Conservation (phyloP, 2,888 invertebrate species). For the Campoplex capitator region DNA sequence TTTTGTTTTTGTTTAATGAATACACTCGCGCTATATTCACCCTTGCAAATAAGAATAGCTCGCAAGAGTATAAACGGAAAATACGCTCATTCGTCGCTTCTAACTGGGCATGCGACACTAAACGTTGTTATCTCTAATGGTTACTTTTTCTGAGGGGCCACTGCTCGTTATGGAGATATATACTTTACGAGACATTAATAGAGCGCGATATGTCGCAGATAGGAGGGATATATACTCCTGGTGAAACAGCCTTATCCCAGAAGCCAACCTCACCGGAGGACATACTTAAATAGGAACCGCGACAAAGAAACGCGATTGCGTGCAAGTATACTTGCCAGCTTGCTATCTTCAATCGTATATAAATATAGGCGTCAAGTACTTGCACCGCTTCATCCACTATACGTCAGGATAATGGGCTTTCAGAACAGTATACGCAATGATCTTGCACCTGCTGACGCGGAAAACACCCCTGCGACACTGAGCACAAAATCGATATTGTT, state of each 20-base stretch:
- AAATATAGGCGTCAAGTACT: conserved; percentile 27
- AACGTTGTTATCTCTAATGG: conserved; percentile 35
- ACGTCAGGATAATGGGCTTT: conserved; percentile 69
- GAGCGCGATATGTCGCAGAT: conserved; percentile 51
- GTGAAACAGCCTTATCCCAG: conserved; percentile 29
- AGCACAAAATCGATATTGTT: conserved; percentile 19
- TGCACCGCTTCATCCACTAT: conserved; percentile 50
- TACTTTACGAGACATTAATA: conserved; percentile 68
- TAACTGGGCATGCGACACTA: conserved; percentile 52
- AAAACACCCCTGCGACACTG: conserved; percentile 15
- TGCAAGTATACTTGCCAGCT: conserved; percentile 46
- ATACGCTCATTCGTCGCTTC: conserved; percentile 38
- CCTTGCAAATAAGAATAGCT: neutral
- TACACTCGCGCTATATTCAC: neutral
- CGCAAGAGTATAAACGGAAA: conserved; percentile 9
- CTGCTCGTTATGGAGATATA: conserved; percentile 68
- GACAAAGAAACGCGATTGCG: conserved; percentile 65
- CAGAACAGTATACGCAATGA: conserved; percentile 61
- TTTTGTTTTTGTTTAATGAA: neutral
- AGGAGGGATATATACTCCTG: conserved; percentile 12
- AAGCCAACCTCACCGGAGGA: conserved; percentile 49
- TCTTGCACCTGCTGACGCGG: conserved; percentile 49
- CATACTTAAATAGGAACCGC: conserved; percentile 67
- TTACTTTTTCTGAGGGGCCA: conserved; percentile 35
- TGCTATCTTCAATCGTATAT: conserved; percentile 42